These are phyloP conservation scores for Mamestra configurata DNA, from an alignment of 1,140 invertebrate species.

Conservation along the genomic window DNA sequence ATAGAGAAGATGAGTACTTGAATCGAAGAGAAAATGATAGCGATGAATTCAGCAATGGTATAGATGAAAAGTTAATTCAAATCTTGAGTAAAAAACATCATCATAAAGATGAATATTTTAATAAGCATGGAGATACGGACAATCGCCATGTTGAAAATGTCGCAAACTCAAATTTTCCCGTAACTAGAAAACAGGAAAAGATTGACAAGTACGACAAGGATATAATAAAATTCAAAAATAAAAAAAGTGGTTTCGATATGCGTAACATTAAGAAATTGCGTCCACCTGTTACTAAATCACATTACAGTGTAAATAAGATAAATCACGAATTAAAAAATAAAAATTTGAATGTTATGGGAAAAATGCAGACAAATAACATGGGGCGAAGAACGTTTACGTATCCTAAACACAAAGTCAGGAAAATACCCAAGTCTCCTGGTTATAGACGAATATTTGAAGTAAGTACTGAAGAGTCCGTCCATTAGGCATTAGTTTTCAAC, in stretches of 20 bases:
- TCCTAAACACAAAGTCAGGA: not conserved
- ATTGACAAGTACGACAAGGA: not conserved
- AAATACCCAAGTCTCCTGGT: too few relatives aligned
- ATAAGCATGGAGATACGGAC: not conserved
- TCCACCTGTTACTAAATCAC: not conserved
- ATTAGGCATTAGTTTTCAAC: too few relatives aligned
- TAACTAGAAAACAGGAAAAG: constrained; percentile 1
- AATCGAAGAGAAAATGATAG: not conserved
- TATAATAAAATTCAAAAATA: not conserved
- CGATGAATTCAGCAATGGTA: not conserved
- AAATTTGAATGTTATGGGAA: not conserved
- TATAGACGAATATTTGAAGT: not conserved
- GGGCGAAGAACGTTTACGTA: not conserved
- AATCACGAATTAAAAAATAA: not conserved
- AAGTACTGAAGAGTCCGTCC: not conserved
- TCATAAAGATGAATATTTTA: not conserved
- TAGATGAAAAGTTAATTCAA: not conserved
- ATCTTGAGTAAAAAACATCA: not conserved
- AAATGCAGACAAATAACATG: not conserved
- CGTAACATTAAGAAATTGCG: not conserved
- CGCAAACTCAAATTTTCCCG: not conserved
- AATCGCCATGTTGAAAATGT: not conserved
- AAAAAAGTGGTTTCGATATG: not conserved
- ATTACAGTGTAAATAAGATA: not conserved
- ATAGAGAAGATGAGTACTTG: not conserved